A percentile compares a stretch with the other conserved stretches of the same genome.
Evolutionary conservation across 2,113 vertebrate species (phyloP).

Genomic region (Eudyptes chrysolophus): DNA sequence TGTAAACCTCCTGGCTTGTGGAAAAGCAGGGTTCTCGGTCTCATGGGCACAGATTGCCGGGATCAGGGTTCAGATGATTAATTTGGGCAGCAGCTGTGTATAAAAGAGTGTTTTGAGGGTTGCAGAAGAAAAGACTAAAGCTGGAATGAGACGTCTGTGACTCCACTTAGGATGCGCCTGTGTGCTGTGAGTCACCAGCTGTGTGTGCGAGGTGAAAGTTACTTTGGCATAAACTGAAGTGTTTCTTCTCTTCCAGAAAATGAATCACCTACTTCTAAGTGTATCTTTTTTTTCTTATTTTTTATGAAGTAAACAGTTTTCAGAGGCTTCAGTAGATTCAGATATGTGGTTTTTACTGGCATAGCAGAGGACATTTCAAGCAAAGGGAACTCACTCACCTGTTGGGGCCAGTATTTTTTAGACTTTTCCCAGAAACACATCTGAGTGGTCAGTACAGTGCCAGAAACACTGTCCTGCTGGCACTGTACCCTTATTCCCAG

Average conservation of each 20-base stretch:
- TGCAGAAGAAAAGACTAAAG: not conserved
- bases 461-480: conserved; percentile 17
- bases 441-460: conserved; percentile 25
- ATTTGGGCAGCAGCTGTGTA: not conserved
- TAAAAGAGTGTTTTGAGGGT: not conserved
- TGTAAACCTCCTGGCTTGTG: not conserved
- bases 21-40: not conserved
- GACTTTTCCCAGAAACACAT: conserved; percentile 6
- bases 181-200: conserved; percentile 35
- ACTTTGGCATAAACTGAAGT: not conserved
- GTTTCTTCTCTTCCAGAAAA: conserved; percentile 11
- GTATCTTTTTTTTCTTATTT: not conserved
- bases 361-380: not conserved
- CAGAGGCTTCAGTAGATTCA: not conserved
- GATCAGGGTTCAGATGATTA: not conserved
- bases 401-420: not conserved
- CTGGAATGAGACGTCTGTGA: not conserved
- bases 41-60: not conserved
- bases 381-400: not conserved
- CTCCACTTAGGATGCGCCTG: not conserved
- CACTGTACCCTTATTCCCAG: not conserved
- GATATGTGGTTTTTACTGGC: conserved; percentile 19
- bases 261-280: conserved; percentile 14
- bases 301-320: conserved; percentile 27
- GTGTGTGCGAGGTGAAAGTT: not conserved